Evolutionary conservation across 30 jellyfish, hydroid and myxozoan species (phyloP).

Genomic region (Nemopilema nomurai): DNA sequence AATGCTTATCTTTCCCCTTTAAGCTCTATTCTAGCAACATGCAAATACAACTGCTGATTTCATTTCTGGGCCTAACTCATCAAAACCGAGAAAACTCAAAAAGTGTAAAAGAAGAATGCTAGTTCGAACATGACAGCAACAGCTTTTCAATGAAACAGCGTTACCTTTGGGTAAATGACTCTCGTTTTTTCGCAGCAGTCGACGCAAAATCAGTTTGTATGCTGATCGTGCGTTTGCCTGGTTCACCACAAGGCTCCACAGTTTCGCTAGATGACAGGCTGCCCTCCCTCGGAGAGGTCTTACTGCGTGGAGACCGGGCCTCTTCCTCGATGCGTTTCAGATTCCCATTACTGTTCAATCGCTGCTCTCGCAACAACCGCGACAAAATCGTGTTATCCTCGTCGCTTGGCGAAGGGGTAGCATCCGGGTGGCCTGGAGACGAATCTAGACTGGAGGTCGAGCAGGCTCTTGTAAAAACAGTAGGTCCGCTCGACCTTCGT

Average conservation of each 20-base stretch:
- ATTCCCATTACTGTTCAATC: slow-evolving; percentile 40
- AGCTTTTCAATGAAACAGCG: not conserved
- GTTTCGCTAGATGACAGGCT: slow-evolving; percentile 24
- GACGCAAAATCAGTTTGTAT: slow-evolving; percentile 44
- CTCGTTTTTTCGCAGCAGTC: slow-evolving; percentile 23
- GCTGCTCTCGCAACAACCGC: slow-evolving; percentile 80
- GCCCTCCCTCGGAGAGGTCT: slow-evolving; percentile 45
- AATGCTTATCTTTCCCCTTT: no score
- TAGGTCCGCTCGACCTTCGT: slow-evolving; percentile 59
- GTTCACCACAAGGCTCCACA: not conserved
- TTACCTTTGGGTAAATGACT: slow-evolving; percentile 35
- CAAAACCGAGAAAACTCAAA: no score
- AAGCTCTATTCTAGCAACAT: no score
- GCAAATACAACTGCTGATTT: no score
- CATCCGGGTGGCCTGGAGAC: slow-evolving; percentile 46
- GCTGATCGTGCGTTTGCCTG: slow-evolving; percentile 31
- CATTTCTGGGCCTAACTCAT: no score
- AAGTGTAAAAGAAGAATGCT: no score
- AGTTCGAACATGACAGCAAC: not conserved
- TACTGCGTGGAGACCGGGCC: slow-evolving; percentile 64
- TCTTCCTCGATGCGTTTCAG: slow-evolving; percentile 83
- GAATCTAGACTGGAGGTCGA: slow-evolving; percentile 68
- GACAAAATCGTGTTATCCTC: slow-evolving; percentile 80
- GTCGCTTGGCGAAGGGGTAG: slow-evolving; percentile 31
- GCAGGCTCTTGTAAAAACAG: slow-evolving; percentile 48